phyloP scores from a whole-genome alignment of 2,797 vertebrate genomes.

The Hirundo rustica region DNA sequence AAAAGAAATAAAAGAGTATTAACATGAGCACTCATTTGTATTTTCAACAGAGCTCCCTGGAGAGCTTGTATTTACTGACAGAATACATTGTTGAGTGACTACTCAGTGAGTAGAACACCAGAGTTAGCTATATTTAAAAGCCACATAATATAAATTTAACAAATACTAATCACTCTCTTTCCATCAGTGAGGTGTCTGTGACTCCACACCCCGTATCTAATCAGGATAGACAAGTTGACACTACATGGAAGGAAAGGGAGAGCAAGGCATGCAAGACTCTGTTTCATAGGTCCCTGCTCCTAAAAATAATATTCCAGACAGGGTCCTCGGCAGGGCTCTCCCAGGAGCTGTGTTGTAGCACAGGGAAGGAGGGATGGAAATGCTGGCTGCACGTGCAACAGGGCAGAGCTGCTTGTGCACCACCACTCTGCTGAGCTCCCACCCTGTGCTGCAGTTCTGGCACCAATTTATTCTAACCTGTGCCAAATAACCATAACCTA shows the following conservation, averaged over 20 bases:
- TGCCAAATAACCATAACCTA: rapidly evolving
- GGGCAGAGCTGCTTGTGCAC: not conserved
- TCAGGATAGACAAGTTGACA: not conserved
- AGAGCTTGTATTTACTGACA: not conserved
- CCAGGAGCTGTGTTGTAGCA: not conserved
- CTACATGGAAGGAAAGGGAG: not conserved
- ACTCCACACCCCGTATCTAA: not conserved
- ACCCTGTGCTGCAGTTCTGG: not conserved
- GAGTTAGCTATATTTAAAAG: not conserved
- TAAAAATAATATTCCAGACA: not conserved
- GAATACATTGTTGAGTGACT: not conserved
- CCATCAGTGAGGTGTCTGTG: not conserved
- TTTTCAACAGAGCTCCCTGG: not conserved
- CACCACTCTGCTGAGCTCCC: not conserved
- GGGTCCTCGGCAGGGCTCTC: not conserved
- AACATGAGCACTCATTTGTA: not conserved
- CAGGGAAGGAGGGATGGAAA: not conserved
- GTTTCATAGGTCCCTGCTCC: not conserved
- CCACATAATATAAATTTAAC: not conserved
- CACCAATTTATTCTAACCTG: not conserved
- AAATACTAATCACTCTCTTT: not conserved
- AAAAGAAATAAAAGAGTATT: not conserved
- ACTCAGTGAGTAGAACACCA: not conserved
- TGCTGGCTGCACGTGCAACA: not conserved
- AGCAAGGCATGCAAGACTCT: not conserved